Percentiles rank a stretch among this genome's conserved stretches.
Conservation (phyloP, 2,113 vertebrate genomes). For the Callipepla squamata region DNA sequence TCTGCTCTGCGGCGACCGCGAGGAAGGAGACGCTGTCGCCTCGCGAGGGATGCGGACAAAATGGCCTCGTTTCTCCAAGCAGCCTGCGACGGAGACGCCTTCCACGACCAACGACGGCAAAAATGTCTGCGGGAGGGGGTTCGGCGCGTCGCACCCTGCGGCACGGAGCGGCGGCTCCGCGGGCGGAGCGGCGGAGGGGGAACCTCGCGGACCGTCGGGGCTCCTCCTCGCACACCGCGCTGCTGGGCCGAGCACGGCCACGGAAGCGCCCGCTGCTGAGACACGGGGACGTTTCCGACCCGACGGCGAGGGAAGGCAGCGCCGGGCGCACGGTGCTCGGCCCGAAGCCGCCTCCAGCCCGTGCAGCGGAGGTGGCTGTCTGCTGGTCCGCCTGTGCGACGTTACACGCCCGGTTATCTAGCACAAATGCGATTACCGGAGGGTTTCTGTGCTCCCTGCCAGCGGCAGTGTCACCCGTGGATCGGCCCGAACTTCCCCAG, state of each 20-base stretch:
- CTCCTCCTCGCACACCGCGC: background rate
- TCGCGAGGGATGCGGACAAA: background rate
- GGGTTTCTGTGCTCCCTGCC: background rate
- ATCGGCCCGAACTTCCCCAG: background rate
- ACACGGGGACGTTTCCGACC: no score
- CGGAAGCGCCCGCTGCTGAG: background rate
- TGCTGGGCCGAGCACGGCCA: background rate
- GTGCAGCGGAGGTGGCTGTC: background rate
- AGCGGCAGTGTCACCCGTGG: fast-evolving
- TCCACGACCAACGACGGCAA: no score
- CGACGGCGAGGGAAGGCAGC: background rate
- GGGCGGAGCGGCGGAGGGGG: no score
- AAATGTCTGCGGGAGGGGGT: background rate
- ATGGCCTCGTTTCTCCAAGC: background rate
- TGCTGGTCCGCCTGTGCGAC: background rate
- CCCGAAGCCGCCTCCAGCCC: background rate
- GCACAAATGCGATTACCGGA: no score
- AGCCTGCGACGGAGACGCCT: background rate
- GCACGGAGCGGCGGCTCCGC: background rate
- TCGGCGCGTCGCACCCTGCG: background rate
- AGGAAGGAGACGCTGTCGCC: background rate
- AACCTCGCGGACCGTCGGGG: no score
- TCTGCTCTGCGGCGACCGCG: background rate
- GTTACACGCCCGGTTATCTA: no score
- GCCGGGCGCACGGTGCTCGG: background rate